Evolutionary conservation across 2,797 vertebrate species (phyloP), one percentile per base, ranked within the genome.

Genomic region (Ambastaia sidthimunki): DNA sequence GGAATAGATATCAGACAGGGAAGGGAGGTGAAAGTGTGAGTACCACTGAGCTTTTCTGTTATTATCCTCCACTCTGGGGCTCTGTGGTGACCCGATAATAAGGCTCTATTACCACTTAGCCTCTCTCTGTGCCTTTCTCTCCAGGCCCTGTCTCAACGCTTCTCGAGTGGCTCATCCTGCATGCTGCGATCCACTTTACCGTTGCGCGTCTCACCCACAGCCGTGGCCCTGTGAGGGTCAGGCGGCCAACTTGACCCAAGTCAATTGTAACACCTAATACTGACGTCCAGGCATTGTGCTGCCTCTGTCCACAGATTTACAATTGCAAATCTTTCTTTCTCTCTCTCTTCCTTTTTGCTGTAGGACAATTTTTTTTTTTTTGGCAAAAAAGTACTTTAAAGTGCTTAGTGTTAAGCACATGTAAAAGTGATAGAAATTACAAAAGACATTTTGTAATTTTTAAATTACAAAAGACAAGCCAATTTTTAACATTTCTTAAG

Each of bases 241-340:
- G 85, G 83, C 80, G 80, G 71, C 76, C 91, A 89, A 88, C 91
- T 92, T 89, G 91, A 93, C 90, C 92, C 28, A 2, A 80, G 89
- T 90, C 85, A 83, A 94, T 93, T 89, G 88, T 28, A 87, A 90
- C 88, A 90, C 88, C 89, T 91, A 89, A 92, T 91, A 85, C 80
- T 80, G 68, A 65, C 63, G 54, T 50, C 80, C 68, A 75, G 63
- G 55, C 76, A 50, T 83, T 85, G 78, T 71, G 54, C 71, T 82
- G 77, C 68, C 70, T 81, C 65, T 23, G 75, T 71, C 76, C 74
- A 72, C 31, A 74, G 78, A 87, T 83, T 83, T 83, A 77, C 77
- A 74, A 81, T 78, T 70, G 66, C 54, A 63, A 4, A 69, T 84
- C 55, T 80, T 54, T 77, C 74, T 59, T 28, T 82, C 59, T 82